Conservation (phyloP, 1,140 invertebrate genomes). For the Palaemon carinicauda region DNA sequence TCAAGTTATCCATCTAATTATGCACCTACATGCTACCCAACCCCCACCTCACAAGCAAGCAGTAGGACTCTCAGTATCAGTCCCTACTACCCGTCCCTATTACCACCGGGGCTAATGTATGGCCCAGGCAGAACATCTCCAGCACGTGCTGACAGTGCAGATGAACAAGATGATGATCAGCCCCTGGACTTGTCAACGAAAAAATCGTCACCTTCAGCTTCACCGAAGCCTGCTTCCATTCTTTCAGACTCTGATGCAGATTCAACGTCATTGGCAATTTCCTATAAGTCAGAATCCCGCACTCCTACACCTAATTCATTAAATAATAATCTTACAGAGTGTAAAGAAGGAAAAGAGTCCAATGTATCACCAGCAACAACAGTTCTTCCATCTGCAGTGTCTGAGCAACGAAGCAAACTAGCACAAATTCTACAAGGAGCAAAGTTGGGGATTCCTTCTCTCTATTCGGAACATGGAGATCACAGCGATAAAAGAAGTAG, state of each 20-base stretch:
- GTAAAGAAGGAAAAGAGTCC: slow-evolving; percentile 39
- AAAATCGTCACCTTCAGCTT: slow-evolving; percentile 55
- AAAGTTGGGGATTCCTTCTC: slow-evolving; percentile 51
- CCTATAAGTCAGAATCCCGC: slow-evolving; percentile 56
- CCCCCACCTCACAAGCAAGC: slow-evolving; percentile 38
- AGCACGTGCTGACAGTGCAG: slow-evolving; percentile 53
- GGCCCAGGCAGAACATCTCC: slow-evolving; percentile 30
- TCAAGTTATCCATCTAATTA: slow-evolving; percentile 40
- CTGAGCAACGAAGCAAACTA: slow-evolving; percentile 56
- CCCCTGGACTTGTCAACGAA: slow-evolving; percentile 60
- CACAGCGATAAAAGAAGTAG: slow-evolving; percentile 52
- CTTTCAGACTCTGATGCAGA: slow-evolving; percentile 53
- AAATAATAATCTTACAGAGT: slow-evolving; percentile 40
- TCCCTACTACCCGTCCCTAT: slow-evolving; percentile 34
- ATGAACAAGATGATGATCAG: slow-evolving; percentile 59
- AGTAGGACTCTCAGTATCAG: slow-evolving; percentile 59
- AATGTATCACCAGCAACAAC: background rate
- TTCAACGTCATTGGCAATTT: slow-evolving; percentile 52
- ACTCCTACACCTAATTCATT: slow-evolving; percentile 56
- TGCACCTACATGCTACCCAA: slow-evolving; percentile 47
- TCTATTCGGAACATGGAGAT: slow-evolving; percentile 51
- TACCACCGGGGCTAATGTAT: slow-evolving; percentile 18
- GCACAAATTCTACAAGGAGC: slow-evolving; percentile 57
- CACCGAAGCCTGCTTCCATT: slow-evolving; percentile 53
- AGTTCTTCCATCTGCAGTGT: slow-evolving; percentile 34